phyloP scores from a whole-genome alignment of 2,797 vertebrate genomes.

The Typhlichthys subterraneus region DNA sequence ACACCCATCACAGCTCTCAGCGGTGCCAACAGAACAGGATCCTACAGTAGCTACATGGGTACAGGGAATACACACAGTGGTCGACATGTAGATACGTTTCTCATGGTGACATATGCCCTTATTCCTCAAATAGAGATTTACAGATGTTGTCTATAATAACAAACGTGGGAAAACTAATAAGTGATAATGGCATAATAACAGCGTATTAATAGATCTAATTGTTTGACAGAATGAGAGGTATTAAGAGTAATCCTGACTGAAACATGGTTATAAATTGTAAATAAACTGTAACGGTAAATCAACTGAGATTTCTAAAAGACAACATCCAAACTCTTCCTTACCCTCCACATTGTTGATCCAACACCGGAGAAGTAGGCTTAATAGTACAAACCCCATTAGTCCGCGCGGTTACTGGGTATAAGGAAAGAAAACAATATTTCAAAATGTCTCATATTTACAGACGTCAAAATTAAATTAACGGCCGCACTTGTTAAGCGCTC shows the following conservation, averaged over 20 bases:
- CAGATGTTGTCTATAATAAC: not conserved
- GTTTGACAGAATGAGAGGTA: not conserved
- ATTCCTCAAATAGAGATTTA: not conserved
- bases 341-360: constrained; percentile 87
- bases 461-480: not conserved
- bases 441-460: constrained; percentile 54
- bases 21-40: constrained; percentile 79
- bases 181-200: not conserved
- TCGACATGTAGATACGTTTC: constrained; percentile 13
- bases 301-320: not conserved
- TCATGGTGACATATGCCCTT: not conserved
- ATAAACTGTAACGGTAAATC: not conserved
- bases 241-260: not conserved
- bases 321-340: constrained; percentile 70
- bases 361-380: constrained; percentile 89
- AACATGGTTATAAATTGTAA: not conserved
- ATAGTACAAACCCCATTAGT: constrained; percentile 95
- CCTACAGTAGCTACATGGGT: constrained; percentile 67
- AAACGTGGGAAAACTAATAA: not conserved
- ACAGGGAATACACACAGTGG: constrained; percentile 13
- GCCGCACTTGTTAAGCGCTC: not conserved
- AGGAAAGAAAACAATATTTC: constrained; percentile 69
- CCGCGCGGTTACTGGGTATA: constrained; percentile 82
- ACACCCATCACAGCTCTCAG: constrained; percentile 89
- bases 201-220: not conserved